Percentiles rank a stretch among this genome's conserved stretches.
Evolutionary conservation across 2,888 invertebrate genomes (phyloP).

Genomic region (Drosophila monieri): DNA sequence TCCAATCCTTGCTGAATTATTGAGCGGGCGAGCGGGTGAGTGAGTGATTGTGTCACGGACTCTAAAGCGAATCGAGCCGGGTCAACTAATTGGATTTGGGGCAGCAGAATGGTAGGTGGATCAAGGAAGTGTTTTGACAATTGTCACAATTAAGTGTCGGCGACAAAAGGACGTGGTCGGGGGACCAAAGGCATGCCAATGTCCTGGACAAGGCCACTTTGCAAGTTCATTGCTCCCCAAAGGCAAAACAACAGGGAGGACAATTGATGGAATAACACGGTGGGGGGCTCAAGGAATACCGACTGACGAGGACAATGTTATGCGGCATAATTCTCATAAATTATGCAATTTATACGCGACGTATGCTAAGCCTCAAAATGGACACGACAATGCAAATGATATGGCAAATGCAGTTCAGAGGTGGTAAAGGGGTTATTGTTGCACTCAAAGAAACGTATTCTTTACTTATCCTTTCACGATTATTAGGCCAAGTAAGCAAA

Average conservation of each 20-base stretch:
- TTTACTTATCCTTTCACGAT: background rate
- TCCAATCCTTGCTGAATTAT: conserved; percentile 55
- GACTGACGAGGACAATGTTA: conserved; percentile 54
- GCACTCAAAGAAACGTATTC: background rate
- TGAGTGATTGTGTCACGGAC: conserved; percentile 67
- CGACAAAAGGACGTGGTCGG: conserved; percentile 2
- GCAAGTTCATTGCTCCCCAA: conserved; percentile 74
- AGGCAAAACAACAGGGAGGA: conserved; percentile 52
- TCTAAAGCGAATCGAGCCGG: conserved; percentile 37
- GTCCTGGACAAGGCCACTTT: conserved; percentile 76
- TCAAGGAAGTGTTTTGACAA: conserved; percentile 75
- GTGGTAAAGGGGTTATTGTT: conserved; percentile 2
- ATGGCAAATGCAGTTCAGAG: conserved; percentile 40
- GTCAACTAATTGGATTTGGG: conserved; percentile 72
- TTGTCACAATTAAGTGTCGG: conserved; percentile 71
- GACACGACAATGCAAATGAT: conserved; percentile 58
- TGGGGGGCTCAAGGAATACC: background rate
- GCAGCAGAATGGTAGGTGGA: conserved; percentile 41
- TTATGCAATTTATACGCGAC: conserved; percentile 80
- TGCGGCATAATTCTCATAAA: conserved; percentile 80
- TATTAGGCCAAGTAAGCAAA: background rate
- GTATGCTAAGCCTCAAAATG: conserved; percentile 70
- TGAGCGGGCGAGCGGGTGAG: conserved; percentile 28
- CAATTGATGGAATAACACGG: conserved; percentile 32
- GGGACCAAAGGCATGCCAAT: conserved; percentile 62